phyloP scores from a whole-genome alignment of 2,113 vertebrate species.

The Callocephalon fimbriatum region DNA sequence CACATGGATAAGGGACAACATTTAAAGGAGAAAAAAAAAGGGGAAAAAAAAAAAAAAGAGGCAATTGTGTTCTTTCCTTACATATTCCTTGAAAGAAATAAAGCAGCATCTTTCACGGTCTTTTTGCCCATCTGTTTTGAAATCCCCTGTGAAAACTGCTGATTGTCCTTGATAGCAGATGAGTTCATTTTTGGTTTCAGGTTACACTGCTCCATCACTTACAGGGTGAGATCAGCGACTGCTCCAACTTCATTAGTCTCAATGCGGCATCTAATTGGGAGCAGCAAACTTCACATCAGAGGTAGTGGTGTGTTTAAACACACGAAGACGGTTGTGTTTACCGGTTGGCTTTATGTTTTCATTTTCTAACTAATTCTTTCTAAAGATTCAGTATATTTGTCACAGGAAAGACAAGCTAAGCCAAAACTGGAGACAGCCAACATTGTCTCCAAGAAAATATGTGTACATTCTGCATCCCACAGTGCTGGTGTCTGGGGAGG shows the following conservation, averaged over 20 bases:
- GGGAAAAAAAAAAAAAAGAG: rapidly evolving
- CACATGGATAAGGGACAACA: background rate
- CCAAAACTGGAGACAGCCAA: background rate
- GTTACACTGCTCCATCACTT: background rate
- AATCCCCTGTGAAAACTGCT: background rate
- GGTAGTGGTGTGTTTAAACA: rapidly evolving
- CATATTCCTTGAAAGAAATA: background rate
- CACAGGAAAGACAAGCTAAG: background rate
- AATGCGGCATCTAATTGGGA: background rate
- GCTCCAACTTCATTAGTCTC: background rate
- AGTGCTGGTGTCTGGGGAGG: background rate
- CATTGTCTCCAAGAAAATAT: background rate
- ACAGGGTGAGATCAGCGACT: background rate
- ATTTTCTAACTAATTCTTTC: background rate
- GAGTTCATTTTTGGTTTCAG: background rate
- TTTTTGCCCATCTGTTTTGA: slow-evolving; percentile 1
- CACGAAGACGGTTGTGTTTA: background rate
- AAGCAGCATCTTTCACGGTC: background rate
- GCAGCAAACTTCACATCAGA: background rate
- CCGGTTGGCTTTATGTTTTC: background rate
- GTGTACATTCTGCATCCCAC: background rate
- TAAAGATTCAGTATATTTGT: background rate
- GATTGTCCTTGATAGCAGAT: background rate
- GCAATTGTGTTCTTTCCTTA: background rate
- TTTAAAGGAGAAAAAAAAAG: background rate